Evolutionary conservation across 2,797 vertebrate genomes (phyloP), one percentile per base, ranked within the genome.

Genomic region (Aulostomus chinensis): DNA sequence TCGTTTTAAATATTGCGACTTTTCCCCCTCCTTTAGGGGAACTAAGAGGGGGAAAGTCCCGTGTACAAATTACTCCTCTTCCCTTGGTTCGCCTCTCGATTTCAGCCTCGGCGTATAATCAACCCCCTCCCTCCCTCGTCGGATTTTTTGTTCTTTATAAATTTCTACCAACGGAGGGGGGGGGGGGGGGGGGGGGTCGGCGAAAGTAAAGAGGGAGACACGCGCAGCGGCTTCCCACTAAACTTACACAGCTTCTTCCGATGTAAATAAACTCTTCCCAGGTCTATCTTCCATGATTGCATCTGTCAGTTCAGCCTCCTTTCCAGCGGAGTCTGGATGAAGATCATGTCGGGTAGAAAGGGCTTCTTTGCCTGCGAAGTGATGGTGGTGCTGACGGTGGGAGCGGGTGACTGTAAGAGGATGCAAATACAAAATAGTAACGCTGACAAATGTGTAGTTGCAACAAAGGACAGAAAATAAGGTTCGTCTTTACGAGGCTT

Each of bases 131-230:
- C 90, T 87, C 84, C 84, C 81, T 83, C 82, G 75, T 67, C 81
- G 81, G 83, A 89, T 89, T 90, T 90, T 91, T 89, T 91, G 86
- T 91, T 92, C 90, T 92, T 92, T 91, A 92, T 90, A 92, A 88
- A 91, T 91, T 90, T 90, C 85, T 89, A 86, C 88, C 78, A 91
- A 85, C 75, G 84, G 91, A 91, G 90, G 86, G 90, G 84, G 90
- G 90, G 89, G 86, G 90, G 90, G 89, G 86, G 90, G 83, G 86
- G 75, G 76, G 81, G 84, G 89, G 86, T 83, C 78, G 76, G 81
- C 57, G 70, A 82, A 86, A 86, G 87, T 85, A 71, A 84, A 83
- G 76, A 83, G 85, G 83, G 86, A 87, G 84, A 85, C 75, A 80
- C 84, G 85, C 84, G 82, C 68, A 76, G 76, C 77, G 76, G 78